phyloP scores from a whole-genome alignment of 2,113 vertebrate species.

The Colinus virginianus region DNA sequence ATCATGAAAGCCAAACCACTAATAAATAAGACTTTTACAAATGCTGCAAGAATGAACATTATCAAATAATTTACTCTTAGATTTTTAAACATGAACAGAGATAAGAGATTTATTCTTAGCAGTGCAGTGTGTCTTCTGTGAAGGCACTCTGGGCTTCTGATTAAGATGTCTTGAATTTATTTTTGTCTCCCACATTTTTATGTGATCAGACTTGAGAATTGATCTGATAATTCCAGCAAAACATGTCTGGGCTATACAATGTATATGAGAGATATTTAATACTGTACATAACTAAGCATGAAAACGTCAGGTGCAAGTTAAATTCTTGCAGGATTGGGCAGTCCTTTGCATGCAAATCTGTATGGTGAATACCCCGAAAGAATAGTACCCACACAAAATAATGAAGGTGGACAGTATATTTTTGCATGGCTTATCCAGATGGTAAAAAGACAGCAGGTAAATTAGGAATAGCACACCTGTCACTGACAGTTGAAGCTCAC shows the following conservation, averaged over 20 bases:
- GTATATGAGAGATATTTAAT: neutral
- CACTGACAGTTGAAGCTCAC: too few relatives aligned
- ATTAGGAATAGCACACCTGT: too few relatives aligned
- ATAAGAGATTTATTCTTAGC: constrained; percentile 14
- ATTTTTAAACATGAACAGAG: constrained; percentile 12
- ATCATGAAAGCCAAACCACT: neutral
- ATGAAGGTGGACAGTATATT: too few relatives aligned
- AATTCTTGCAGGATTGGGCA: neutral
- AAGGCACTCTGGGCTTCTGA: constrained; percentile 13
- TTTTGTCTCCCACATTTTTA: constrained; percentile 13
- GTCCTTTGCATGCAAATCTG: neutral
- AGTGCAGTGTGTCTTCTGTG: neutral
- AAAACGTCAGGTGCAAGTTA: neutral
- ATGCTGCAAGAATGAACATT: neutral
- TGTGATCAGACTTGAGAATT: constrained; percentile 3
- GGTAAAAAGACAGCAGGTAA: too few relatives aligned
- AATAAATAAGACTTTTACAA: neutral
- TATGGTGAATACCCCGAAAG: too few relatives aligned
- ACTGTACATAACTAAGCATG: neutral
- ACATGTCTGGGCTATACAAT: neutral
- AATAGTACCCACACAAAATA: too few relatives aligned
- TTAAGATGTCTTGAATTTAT: constrained; percentile 16
- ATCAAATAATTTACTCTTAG: constrained; percentile 24
- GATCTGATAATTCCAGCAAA: neutral
- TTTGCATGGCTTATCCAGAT: too few relatives aligned